Conservation (phyloP, 2,888 invertebrate genomes). For the Petrolisthes manimaculis region DNA sequence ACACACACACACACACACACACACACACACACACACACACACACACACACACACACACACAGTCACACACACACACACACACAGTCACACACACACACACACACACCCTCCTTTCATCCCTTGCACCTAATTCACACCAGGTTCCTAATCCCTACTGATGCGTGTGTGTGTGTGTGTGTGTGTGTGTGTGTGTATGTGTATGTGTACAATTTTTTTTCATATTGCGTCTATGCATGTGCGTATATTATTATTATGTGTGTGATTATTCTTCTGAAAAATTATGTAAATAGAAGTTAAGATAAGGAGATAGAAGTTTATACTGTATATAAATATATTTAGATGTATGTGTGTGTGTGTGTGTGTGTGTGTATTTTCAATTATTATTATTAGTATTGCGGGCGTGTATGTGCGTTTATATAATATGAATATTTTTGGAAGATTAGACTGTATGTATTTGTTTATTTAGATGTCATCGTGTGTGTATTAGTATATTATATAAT, state of each 20-base stretch:
- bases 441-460: background rate
- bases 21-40: background rate
- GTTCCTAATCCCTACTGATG: background rate
- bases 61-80: background rate
- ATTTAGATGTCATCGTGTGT: no score
- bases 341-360: background rate
- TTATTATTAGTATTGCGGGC: no score
- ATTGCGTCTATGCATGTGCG: no score
- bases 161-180: background rate
- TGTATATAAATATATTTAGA: no score
- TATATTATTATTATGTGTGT: no score
- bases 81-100: background rate
- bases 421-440: background rate
- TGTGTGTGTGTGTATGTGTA: background rate
- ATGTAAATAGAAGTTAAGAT: no score
- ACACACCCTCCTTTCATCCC: background rate
- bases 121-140: background rate
- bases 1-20: conserved; percentile 1
- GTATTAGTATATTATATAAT: no score
- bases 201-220: background rate
- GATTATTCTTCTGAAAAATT: no score
- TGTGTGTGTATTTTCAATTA: background rate
- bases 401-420: background rate
- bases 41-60: background rate
- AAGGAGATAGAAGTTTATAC: no score